A percentile compares a stretch with the other conserved stretches of the same genome.
phyloP scores from a whole-genome alignment of 35 echinoderm and acorn worm genomes.

The Heliocidaris erythrogramma region DNA sequence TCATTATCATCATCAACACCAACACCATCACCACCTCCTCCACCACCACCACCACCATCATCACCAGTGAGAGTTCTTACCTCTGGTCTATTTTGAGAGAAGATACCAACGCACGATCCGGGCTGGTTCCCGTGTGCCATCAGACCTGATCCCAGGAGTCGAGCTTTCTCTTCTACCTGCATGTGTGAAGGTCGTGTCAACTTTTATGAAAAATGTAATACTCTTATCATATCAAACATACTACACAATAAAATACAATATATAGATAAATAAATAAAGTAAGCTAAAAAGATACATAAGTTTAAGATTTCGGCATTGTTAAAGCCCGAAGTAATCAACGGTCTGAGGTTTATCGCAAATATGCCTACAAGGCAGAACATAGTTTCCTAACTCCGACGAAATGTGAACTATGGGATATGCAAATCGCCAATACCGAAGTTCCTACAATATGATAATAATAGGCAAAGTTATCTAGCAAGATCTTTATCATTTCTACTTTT shows the following conservation, averaged over 20 bases:
- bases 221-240: not conserved
- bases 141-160: not conserved
- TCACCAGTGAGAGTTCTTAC: not conserved
- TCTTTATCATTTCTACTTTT: no score
- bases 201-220: not conserved
- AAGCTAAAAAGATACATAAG: no score
- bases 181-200: not conserved
- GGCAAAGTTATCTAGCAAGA: no score
- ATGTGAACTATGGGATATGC: no score
- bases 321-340: no score
- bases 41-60: not conserved
- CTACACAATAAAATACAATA: not conserved
- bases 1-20: not conserved
- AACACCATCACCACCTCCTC: not conserved
- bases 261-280: no score
- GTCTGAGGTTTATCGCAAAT: no score
- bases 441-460: no score
- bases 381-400: no score
- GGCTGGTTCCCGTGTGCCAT: not conserved
- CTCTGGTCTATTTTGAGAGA: slow-evolving; percentile 39
- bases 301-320: no score
- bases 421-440: no score
- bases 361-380: no score
- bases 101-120: slow-evolving; percentile 4
- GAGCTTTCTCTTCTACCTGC: not conserved